Evolutionary conservation across 2,113 vertebrate species (phyloP), one percentile per base, ranked within the genome.

Genomic region (Oostethus manadensis): DNA sequence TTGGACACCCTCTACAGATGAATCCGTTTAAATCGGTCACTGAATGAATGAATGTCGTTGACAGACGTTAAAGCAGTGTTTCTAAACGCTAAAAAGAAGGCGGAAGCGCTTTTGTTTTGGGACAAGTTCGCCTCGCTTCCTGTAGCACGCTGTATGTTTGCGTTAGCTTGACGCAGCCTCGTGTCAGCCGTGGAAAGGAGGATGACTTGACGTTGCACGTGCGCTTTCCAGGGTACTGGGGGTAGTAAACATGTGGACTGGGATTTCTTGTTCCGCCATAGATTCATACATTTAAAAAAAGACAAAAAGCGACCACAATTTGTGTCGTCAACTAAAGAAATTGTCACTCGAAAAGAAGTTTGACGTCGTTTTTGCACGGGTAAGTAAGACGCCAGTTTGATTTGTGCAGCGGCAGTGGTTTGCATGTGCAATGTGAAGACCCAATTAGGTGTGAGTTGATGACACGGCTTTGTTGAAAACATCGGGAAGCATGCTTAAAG

Each of bases 341-440:
- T 35, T 59, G 15, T 58, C 23, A 68, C 66, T 26, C 68, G 64
- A 60, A 44, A 58, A 76, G 54, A 81, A 84, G 79, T 83, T 83
- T 61, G 45, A 70, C 70, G 58, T 76, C 58, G 3, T 81, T 71
- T 35, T 40, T 40, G 15, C 38, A 38, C 68, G 71, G 84, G 84
- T 85, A 74, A 82, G 80, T 72, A 51, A 16, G 6, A 14, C 16
- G 10, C 23, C 43, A 49, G 46, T 58, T 69, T 55, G 8, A 20
- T 66, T 10, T 29, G 20, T 15, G 6, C 18, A 44, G 2, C 10
- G 38, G 53, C 29, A 11, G 1, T 58, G 4, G 15, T 51, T 38
- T 8, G 16, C 22, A 15, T 13, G 23, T 20, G 18, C 51, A 33
- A 33, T 33, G 4, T 7, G 29, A 33, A 33, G 29, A 33, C 29